phyloP scores from a whole-genome alignment of 2,797 vertebrate genomes.

The Sphenopsis melanotis region DNA sequence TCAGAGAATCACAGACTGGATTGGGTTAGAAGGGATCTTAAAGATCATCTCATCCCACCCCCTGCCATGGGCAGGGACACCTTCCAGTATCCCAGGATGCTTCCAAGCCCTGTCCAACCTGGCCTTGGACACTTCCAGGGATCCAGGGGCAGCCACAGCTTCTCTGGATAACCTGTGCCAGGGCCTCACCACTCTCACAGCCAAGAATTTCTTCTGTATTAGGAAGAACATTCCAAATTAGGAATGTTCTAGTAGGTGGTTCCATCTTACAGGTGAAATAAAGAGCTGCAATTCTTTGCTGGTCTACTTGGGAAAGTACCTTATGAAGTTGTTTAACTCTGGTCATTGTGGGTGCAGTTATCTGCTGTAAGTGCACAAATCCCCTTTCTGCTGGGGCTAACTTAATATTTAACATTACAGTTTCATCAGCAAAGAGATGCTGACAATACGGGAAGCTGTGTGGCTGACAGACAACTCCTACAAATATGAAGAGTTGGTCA shows the following conservation, averaged over 20 bases:
- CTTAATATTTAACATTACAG: conserved; percentile 27
- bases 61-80: neutral
- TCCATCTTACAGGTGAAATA: neutral
- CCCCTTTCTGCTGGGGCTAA: neutral
- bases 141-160: neutral
- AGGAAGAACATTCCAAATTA: neutral
- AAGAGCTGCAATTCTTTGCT: neutral
- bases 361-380: neutral
- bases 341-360: neutral
- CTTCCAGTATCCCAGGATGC: rapidly evolving
- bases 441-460: conserved; percentile 95
- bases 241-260: neutral
- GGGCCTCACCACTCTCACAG: neutral
- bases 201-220: neutral
- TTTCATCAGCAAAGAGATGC: conserved; percentile 93
- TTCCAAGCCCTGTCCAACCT: rapidly evolving
- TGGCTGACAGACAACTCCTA: conserved; percentile 99
- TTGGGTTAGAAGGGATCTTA: neutral
- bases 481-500: conserved; percentile 95
- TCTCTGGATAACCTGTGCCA: neutral
- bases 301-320: neutral
- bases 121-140: neutral
- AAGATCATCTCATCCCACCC: neutral
- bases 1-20: neutral
- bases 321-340: neutral